Evolutionary conservation across 2,888 invertebrate species (phyloP).

Genomic region (Pterostichus madidus): DNA sequence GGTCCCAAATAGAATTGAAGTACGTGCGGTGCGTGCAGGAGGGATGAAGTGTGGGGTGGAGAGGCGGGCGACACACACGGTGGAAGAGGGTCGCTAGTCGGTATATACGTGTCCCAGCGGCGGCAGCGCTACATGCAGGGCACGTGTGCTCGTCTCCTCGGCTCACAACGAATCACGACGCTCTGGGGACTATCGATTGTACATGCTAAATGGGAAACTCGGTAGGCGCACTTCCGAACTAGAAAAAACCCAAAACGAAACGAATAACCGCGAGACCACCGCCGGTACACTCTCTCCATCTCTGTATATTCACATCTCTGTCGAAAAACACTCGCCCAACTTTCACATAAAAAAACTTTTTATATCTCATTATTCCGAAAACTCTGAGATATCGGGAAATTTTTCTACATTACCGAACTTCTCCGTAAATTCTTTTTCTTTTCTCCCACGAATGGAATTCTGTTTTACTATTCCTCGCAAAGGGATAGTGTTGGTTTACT

Average conservation of each 20-base stretch:
- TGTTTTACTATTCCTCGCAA: constrained; percentile 62
- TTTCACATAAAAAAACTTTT: constrained; percentile 71
- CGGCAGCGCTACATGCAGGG: constrained; percentile 46
- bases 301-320: constrained; percentile 45
- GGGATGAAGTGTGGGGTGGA: background rate
- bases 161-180: constrained; percentile 66
- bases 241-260: constrained; percentile 62
- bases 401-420: constrained; percentile 69
- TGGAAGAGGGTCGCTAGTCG: constrained; percentile 20
- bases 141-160: constrained; percentile 55
- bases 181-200: constrained; percentile 67
- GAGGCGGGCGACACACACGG: background rate
- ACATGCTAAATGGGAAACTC: constrained; percentile 67
- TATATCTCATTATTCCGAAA: constrained; percentile 71
- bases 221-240: constrained; percentile 64
- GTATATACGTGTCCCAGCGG: constrained; percentile 51
- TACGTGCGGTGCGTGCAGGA: constrained; percentile 59
- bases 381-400: constrained; percentile 70
- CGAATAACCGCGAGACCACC: constrained; percentile 51
- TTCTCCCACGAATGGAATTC: constrained; percentile 55
- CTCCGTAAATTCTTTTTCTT: constrained; percentile 67
- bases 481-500: constrained; percentile 61
- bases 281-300: constrained; percentile 12
- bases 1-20: constrained; percentile 64
- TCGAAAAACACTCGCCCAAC: constrained; percentile 69